These are phyloP conservation scores for Ormia ochracea DNA, from an alignment of 2,888 invertebrate species.

Conservation along the genomic window DNA sequence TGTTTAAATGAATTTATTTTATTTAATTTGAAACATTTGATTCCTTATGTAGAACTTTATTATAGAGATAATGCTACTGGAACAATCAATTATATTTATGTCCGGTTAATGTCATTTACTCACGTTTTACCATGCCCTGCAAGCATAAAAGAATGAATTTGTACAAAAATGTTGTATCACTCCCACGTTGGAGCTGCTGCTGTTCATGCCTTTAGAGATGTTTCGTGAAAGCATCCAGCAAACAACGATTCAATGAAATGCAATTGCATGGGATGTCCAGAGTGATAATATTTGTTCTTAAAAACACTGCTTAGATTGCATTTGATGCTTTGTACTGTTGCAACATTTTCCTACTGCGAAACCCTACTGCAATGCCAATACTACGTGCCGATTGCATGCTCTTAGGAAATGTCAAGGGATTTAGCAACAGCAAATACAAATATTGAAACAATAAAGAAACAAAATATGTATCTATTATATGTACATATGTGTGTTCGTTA, in stretches of 20 bases:
- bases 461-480: not conserved
- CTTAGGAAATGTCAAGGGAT: constrained; percentile 45
- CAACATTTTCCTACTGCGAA: constrained; percentile 16
- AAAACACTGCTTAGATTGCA: constrained; percentile 40
- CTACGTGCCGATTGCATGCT: constrained; percentile 51
- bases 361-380: constrained; percentile 36
- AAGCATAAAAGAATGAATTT: not conserved
- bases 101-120: not conserved
- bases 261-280: constrained; percentile 44
- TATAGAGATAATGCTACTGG: not conserved
- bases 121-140: not conserved
- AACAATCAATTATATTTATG: not conserved
- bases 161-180: not conserved
- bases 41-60: not conserved
- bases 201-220: constrained; percentile 7
- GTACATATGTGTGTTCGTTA: not conserved
- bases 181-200: not conserved
- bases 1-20: too few species aligned
- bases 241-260: constrained; percentile 58
- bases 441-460: constrained; percentile 24
- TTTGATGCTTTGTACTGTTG: constrained; percentile 28
- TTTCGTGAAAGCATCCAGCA: constrained; percentile 51
- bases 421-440: constrained; percentile 24
- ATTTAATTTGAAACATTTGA: not conserved
- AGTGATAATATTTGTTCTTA: not conserved